Conservation (phyloP, 1,140 invertebrate genomes). For the Drosophila auraria region DNA sequence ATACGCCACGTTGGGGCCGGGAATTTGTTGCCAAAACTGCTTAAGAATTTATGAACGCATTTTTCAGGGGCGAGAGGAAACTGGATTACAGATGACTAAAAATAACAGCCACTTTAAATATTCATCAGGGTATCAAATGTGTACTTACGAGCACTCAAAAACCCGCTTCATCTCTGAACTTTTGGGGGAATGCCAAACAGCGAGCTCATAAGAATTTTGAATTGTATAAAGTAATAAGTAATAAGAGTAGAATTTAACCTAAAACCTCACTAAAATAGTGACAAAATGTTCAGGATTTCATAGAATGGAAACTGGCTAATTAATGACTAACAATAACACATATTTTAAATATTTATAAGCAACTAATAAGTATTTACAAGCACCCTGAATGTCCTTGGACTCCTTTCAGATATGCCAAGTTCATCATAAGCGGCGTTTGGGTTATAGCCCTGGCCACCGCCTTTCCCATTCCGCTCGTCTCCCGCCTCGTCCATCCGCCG, state of each 20-base stretch:
- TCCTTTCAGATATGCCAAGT: conserved; percentile 87
- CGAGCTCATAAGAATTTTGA: no score
- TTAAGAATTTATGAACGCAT: conserved; percentile 4
- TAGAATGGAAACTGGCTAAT: background rate
- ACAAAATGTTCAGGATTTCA: conserved; percentile 1
- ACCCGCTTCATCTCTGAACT: background rate
- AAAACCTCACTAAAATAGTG: background rate
- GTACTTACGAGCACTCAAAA: conserved; percentile 2
- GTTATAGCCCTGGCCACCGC: conserved; percentile 92
- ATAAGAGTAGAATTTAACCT: background rate
- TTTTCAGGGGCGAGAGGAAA: background rate
- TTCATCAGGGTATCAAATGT: conserved; percentile 7
- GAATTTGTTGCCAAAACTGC: background rate
- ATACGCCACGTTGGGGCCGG: conserved; percentile 10
- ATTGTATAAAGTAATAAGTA: background rate
- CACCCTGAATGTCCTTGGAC: conserved; percentile 13
- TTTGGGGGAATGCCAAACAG: background rate
- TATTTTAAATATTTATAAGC: conserved; percentile 17
- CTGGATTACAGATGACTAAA: conserved; percentile 5
- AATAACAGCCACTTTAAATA: conserved; percentile 18
- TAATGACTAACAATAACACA: background rate
- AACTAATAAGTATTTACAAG: conserved; percentile 15
- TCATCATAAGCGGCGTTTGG: conserved; percentile 92
- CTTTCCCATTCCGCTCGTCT: conserved; percentile 91
- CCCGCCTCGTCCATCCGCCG: conserved; percentile 87